A percentile compares a stretch with the other conserved stretches of the same genome.
phyloP scores from a whole-genome alignment of 30 jellyfish, hydroid and myxozoan species.

The Catostylus mosaicus region DNA sequence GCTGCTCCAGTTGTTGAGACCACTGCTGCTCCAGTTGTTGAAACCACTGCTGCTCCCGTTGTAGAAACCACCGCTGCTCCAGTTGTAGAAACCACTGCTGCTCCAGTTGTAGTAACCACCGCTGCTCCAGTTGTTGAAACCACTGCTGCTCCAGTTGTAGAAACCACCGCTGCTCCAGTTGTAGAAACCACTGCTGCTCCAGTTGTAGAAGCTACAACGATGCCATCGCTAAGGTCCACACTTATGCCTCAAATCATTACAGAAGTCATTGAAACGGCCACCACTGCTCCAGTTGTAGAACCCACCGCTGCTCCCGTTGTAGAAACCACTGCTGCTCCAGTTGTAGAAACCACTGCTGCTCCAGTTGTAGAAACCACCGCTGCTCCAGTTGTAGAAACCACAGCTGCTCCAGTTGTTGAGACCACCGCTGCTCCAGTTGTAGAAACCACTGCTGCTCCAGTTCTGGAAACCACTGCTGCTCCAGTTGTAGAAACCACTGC shows the following conservation, averaged over 20 bases:
- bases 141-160: slow-evolving; percentile 20
- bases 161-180: slow-evolving; percentile 11
- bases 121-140: slow-evolving; percentile 29
- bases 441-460: slow-evolving; percentile 29
- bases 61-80: neutral
- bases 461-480: slow-evolving; percentile 33
- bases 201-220: slow-evolving; percentile 5
- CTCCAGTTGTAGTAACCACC: slow-evolving; percentile 6
- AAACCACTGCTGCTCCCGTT: slow-evolving; percentile 3
- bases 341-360: slow-evolving; percentile 36
- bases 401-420: slow-evolving; percentile 43
- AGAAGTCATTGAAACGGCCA: slow-evolving; percentile 32
- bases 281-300: slow-evolving; percentile 41
- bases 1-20: slow-evolving; percentile 24
- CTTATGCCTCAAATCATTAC: no score
- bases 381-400: slow-evolving; percentile 20
- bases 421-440: slow-evolving; percentile 37
- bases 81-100: slow-evolving; percentile 20
- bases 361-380: slow-evolving; percentile 20
- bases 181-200: slow-evolving; percentile 5
- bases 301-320: slow-evolving; percentile 27
- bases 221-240: no score
- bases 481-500: slow-evolving; percentile 45
- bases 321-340: slow-evolving; percentile 40
- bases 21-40: slow-evolving; percentile 36